Percentiles rank a stretch among this genome's conserved stretches.
Conservation (phyloP, 2,797 vertebrate species). For the Neosilurus hyrtlii region DNA sequence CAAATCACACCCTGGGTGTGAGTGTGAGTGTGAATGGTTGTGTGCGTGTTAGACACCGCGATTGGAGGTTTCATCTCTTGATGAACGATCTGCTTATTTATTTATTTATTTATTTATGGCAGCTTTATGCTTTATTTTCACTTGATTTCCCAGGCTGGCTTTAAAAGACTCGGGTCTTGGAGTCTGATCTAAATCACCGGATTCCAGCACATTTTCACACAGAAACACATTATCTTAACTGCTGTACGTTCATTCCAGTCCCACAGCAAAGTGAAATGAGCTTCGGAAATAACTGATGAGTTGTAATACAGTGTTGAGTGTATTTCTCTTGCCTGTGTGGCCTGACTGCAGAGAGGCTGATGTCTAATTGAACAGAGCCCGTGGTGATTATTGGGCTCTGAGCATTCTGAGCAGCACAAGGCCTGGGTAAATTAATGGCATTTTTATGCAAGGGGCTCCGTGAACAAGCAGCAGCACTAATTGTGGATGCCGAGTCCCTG, state of each 20-base stretch:
- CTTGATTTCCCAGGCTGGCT: background rate
- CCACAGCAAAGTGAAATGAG: background rate
- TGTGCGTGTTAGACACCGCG: background rate
- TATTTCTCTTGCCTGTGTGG: conserved; percentile 58
- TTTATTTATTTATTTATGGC: background rate
- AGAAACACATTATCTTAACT: background rate
- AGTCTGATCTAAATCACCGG: background rate
- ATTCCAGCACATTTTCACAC: background rate
- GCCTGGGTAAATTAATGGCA: conserved; percentile 64
- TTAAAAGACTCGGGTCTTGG: conserved; percentile 2
- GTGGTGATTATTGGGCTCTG: conserved; percentile 43
- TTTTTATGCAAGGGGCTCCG: conserved; percentile 49
- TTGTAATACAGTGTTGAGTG: conserved; percentile 21
- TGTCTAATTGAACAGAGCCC: conserved; percentile 61
- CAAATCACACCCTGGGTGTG: too few species aligned
- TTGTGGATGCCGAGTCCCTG: conserved; percentile 13
- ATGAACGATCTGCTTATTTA: background rate
- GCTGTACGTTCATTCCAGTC: background rate
- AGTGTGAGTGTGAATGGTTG: too few species aligned
- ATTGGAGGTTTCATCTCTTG: background rate
- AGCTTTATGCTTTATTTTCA: background rate
- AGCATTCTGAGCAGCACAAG: conserved; percentile 44
- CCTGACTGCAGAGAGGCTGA: conserved; percentile 60
- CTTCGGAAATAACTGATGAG: background rate
- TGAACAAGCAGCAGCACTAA: conserved; percentile 49